phyloP scores from a whole-genome alignment of 1,140 invertebrate species.

The Eumeta japonica region DNA sequence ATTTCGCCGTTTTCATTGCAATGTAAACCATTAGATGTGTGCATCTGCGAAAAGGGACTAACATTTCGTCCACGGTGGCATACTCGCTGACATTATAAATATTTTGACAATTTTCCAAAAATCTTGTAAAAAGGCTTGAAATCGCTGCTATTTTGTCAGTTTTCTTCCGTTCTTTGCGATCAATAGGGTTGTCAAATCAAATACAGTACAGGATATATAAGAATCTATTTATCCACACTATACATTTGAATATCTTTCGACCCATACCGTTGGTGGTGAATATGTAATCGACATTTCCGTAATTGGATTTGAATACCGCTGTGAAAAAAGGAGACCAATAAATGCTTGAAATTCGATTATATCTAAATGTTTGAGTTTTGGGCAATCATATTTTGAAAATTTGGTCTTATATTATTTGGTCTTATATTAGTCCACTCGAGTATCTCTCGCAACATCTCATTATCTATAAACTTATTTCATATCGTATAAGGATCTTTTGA shows the following conservation, averaged over 20 bases:
- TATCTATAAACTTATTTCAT: constrained; percentile 5
- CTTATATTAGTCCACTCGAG: constrained; percentile 10
- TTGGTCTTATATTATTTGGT: not conserved
- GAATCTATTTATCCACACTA: constrained; percentile 16
- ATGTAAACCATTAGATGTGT: too few relatives aligned
- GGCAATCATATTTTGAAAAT: not conserved
- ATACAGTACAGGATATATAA: too few relatives aligned
- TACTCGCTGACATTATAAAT: too few relatives aligned
- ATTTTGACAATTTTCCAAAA: too few relatives aligned
- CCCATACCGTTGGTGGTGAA: constrained; percentile 16
- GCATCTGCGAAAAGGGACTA: too few relatives aligned
- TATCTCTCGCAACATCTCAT: constrained; percentile 7
- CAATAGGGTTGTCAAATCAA: too few relatives aligned
- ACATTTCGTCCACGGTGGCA: too few relatives aligned
- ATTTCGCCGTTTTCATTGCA: too few relatives aligned
- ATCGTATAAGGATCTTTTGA: constrained; percentile 4
- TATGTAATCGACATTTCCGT: constrained; percentile 10
- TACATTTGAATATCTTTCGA: constrained; percentile 14
- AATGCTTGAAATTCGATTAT: too few relatives aligned
- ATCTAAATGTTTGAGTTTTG: constrained; percentile 3
- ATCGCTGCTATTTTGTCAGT: too few relatives aligned
- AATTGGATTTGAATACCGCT: constrained; percentile 13
- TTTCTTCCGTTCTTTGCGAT: too few relatives aligned
- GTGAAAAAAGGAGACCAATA: constrained; percentile 11
- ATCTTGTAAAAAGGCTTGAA: too few relatives aligned